Evolutionary conservation across 2,888 invertebrate species (phyloP).

Genomic region (Nomada ferruginata): DNA sequence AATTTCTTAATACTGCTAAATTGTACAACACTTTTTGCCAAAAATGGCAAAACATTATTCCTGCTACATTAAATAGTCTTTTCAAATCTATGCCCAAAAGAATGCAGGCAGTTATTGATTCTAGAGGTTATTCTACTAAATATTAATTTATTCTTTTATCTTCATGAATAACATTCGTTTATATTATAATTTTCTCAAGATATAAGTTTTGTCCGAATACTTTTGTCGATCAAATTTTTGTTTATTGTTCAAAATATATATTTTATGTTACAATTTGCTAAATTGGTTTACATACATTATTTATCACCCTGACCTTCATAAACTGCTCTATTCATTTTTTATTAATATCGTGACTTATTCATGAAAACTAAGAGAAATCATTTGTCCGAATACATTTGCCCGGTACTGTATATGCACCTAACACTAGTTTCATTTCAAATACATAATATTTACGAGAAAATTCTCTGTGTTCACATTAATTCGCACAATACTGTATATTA

Average conservation of each 20-base stretch:
- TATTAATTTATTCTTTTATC: slow-evolving; percentile 4
- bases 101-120: slow-evolving; percentile 5
- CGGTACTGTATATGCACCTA: neutral
- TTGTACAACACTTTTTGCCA: neutral
- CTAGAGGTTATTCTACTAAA: slow-evolving; percentile 1
- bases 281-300: slow-evolving; percentile 8
- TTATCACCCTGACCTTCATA: slow-evolving; percentile 4
- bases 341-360: slow-evolving; percentile 13
- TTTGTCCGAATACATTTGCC: slow-evolving; percentile 1
- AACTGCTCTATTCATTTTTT: slow-evolving; percentile 15
- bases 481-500: neutral
- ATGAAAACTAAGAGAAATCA: slow-evolving; percentile 2
- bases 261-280: slow-evolving; percentile 6
- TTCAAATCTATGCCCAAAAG: neutral
- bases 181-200: slow-evolving; percentile 7
- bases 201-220: neutral
- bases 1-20: neutral
- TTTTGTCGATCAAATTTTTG: slow-evolving; percentile 6
- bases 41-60: too few relatives aligned
- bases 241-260: slow-evolving; percentile 12
- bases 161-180: slow-evolving; percentile 4
- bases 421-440: neutral
- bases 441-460: slow-evolving; percentile 2
- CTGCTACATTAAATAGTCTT: neutral
- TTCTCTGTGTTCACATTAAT: neutral